Base-by-base conservation (phyloP, 2,888 invertebrate genomes). In the Flexamia atlantica region DNA sequence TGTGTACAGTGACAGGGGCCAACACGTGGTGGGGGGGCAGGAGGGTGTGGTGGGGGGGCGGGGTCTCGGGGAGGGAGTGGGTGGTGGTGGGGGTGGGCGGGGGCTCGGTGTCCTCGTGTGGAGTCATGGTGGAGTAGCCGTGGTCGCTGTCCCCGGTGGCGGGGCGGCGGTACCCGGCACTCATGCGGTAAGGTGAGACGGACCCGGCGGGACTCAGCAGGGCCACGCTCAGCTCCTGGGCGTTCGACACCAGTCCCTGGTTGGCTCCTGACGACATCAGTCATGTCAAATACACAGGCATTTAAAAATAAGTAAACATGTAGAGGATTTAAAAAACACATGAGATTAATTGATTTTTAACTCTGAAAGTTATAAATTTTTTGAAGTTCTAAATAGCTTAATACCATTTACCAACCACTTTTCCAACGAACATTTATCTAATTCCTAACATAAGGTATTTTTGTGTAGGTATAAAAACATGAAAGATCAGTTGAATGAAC, bases 101-200 rank as follows among this genome's bases (percentile, higher is more conserved):
- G 87, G 96, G 95, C 89, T 97, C 97, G 0, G 96, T 96, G 89
- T 97, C 97, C 88, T 97, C 97, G 88, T 97, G 97, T 0, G 96
- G 97, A 0, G 97, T 97, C 97, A 97, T 97, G 0, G 97, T 97
- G 2, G 97, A 97, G 90, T 98, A 98, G 0, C 98, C 98, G 89
- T 98, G 97, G 91, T 98, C 98, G n/a, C 97, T 97, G 87, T 95
- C 95, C 68, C 94, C 95, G 0, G 95, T 93, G 70, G 94, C 93
- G 3, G 96, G 94, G 40, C 96, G 92, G 57, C 95, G 91, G 89
- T 97, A 97, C 82, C 94, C 95, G 0, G 96, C 95, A 68, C 96
- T 94, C 85, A 97, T 95, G 85, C 96, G 94, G 89, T 98, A 98
- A 0, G 98, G 97, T 1, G 97, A 97, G 87, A 97, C 94, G 5